Evolutionary conservation across 2,113 vertebrate species (phyloP).

Genomic region (Hyperopisus bebe): DNA sequence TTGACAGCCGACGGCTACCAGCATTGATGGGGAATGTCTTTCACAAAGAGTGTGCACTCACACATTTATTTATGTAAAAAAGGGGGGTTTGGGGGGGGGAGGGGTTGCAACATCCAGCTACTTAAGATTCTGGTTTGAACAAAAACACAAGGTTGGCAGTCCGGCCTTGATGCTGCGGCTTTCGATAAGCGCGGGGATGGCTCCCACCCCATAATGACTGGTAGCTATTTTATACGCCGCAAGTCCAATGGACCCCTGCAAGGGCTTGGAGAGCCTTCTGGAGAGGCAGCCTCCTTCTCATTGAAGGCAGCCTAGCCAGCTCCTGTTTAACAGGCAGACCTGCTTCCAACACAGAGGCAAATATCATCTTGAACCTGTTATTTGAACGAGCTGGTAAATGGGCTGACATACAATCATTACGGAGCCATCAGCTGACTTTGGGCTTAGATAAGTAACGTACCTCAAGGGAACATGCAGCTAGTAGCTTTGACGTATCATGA

Average conservation of each 20-base stretch:
- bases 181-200: not conserved
- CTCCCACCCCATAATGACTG: not conserved
- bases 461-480: not conserved
- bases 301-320: not conserved
- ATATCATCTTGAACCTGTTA: not conserved
- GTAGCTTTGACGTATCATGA: not conserved
- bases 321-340: not conserved
- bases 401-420: not conserved
- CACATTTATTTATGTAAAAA: not conserved
- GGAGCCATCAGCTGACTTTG: not conserved
- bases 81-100: not conserved
- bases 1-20: not conserved
- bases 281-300: not conserved
- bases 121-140: slow-evolving; percentile 1
- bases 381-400: not conserved
- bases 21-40: not conserved
- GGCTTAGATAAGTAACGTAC: not conserved
- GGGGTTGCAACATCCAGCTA: not conserved
- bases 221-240: not conserved
- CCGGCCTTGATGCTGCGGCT: not conserved
- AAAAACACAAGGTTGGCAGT: not conserved
- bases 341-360: not conserved
- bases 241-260: not conserved
- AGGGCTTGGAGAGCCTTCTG: not conserved
- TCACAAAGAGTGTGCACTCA: not conserved